Evolutionary conservation across 2,888 invertebrate species (phyloP), one percentile per base, ranked within the genome.

Genomic region (Parochlus steinenii): DNA sequence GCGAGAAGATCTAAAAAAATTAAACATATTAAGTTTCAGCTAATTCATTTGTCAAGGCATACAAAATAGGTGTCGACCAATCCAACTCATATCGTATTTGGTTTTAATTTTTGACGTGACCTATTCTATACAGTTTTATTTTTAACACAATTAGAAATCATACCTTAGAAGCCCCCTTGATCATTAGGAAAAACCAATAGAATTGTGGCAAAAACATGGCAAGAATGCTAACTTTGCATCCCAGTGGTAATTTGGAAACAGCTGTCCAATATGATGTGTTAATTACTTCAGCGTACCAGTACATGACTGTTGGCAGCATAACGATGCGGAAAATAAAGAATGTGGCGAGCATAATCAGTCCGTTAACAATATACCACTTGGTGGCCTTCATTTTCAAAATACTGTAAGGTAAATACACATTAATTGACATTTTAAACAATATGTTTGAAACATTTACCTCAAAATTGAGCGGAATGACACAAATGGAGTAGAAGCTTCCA

Each of bases 131-230:
- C n/a, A n/a, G n/a, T n/a, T n/a, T n/a, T n/a, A n/a, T n/a, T n/a
- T n/a, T n/a, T n/a, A n/a, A n/a, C n/a, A n/a, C n/a, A n/a, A n/a
- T n/a, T n/a, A n/a, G n/a, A n/a, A n/a, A n/a, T n/a, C 4, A 16
- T 29, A 36, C 36, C 29, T 28, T 20, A 11, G 30, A 14, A 23
- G 30, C 30, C 15, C 17, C 26, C 16, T 23, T 27, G n/a, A 36
- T 29, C 36, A 36, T 36, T 3, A 36, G n/a, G 12, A 18, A 6
- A 8, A 36, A 36, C 36, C 36, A 36, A 28, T 30, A 36, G 10
- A 36, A 30, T 30, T 36, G 36, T 16, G 36, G 36, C n/a, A 36
- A 2, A 10, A 36, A 36, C 6, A 36, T 17, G 5, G 36, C 29
- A 11, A 36, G 6, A 7, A 36, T 36, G 6, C 24, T 24, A 8